Conservation (phyloP, 2,113 vertebrate genomes). For the Platycercus adscitus region DNA sequence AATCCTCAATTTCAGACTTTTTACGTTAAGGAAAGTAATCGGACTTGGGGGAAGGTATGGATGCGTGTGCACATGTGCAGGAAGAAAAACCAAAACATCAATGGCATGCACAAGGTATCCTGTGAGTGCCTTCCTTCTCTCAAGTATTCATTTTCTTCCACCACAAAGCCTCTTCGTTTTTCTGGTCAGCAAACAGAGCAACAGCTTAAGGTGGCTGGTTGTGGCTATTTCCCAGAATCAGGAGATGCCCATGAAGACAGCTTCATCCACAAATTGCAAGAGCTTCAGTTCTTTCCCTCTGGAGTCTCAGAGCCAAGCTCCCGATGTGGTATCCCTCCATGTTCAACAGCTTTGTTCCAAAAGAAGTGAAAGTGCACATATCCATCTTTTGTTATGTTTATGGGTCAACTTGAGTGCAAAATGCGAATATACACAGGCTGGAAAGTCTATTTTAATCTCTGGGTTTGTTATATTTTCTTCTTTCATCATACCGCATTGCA, state of each 20-base stretch:
- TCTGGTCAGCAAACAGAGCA: not conserved
- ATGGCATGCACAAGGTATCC: not conserved
- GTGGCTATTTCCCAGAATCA: not conserved
- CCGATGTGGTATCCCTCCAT: not conserved
- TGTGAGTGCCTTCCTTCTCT: not conserved
- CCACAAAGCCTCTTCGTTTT: not conserved
- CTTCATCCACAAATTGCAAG: not conserved
- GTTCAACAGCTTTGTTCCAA: not conserved
- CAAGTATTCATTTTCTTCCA: not conserved
- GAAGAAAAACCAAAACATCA: not conserved
- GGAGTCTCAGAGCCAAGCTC: not conserved
- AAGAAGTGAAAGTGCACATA: not conserved
- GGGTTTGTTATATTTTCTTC: constrained; percentile 66
- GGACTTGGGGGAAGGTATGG: not conserved
- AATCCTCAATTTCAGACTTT: not conserved
- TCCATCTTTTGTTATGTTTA: not conserved
- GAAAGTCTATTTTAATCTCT: constrained; percentile 62
- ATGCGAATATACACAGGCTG: not conserved
- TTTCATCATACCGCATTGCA: constrained; percentile 64
- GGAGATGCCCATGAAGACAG: not conserved
- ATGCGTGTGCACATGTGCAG: not conserved
- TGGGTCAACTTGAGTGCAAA: constrained; percentile 19
- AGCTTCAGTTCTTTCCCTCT: not conserved
- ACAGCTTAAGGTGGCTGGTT: not conserved
- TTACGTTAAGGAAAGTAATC: not conserved